Percentiles rank a stretch among this genome's conserved stretches.
Conservation (phyloP, 2,113 vertebrate genomes). For the Euleptes europaea region DNA sequence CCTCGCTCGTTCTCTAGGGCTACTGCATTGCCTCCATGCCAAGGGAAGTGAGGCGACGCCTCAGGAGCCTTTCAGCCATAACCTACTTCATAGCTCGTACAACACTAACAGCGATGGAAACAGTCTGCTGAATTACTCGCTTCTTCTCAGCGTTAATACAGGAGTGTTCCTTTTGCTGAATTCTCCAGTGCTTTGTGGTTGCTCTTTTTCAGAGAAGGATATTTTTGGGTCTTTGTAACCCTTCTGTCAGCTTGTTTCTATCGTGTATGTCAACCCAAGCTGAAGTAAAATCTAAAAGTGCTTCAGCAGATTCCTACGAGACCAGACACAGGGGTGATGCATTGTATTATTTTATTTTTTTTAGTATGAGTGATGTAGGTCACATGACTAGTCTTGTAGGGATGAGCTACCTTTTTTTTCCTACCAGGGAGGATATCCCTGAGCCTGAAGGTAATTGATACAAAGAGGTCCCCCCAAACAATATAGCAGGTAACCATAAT, state of each 20-base stretch:
- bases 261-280: neutral
- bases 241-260: neutral
- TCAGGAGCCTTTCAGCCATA: neutral
- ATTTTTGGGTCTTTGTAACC: neutral
- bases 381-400: neutral
- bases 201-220: neutral
- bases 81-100: neutral
- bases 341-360: neutral
- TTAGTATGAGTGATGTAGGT: neutral
- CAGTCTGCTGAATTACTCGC: neutral
- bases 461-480: neutral
- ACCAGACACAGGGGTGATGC: neutral
- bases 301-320: neutral
- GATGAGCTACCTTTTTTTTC: neutral
- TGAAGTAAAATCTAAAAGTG: neutral
- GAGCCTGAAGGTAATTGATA: neutral
- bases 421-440: neutral
- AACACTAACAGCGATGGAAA: neutral
- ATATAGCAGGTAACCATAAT: neutral
- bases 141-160: neutral
- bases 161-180: neutral
- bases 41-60: neutral
- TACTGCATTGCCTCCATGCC: neutral
- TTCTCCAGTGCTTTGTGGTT: neutral
- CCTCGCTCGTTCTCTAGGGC: neutral